Conservation (phyloP, 2,888 invertebrate species). For the Arrhopalites spinosus region DNA sequence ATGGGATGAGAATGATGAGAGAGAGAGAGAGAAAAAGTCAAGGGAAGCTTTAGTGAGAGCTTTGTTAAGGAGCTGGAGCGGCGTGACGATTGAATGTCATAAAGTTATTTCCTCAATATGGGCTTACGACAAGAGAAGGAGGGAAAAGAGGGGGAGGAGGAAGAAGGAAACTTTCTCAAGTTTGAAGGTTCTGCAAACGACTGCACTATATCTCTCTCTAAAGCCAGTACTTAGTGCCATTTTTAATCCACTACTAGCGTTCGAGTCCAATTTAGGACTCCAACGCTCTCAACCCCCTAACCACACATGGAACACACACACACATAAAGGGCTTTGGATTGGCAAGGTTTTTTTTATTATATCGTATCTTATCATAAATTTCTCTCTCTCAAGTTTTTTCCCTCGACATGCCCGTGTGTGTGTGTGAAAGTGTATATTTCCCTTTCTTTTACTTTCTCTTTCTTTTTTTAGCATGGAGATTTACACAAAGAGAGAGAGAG, state of each 20-base stretch:
- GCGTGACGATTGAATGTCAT: constrained; percentile 44
- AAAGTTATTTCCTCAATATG: constrained; percentile 45
- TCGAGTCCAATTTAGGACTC: constrained; percentile 41
- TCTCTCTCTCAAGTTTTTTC: constrained; percentile 47
- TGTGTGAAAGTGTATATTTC: neutral
- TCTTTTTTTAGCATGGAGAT: constrained; percentile 2
- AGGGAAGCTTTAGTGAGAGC: neutral
- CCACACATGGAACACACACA: neutral
- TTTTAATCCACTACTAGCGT: constrained; percentile 43
- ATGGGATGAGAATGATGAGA: constrained; percentile 5
- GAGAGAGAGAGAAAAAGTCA: neutral
- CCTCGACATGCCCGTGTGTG: neutral
- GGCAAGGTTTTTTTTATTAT: constrained; percentile 43
- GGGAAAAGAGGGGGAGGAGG: neutral
- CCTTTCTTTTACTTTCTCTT: constrained; percentile 4
- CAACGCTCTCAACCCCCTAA: neutral
- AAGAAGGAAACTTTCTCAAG: constrained; percentile 10
- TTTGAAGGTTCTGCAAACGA: constrained; percentile 37
- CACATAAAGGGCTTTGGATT: constrained; percentile 15
- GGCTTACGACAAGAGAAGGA: constrained; percentile 23
- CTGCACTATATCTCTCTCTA: constrained; percentile 38
- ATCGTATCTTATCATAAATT: constrained; percentile 56
- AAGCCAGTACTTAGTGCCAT: constrained; percentile 44
- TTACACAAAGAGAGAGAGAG: neutral
- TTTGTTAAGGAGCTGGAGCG: too few relatives aligned